phyloP scores from a whole-genome alignment of 2,888 invertebrate species.

The Globia sparganii region DNA sequence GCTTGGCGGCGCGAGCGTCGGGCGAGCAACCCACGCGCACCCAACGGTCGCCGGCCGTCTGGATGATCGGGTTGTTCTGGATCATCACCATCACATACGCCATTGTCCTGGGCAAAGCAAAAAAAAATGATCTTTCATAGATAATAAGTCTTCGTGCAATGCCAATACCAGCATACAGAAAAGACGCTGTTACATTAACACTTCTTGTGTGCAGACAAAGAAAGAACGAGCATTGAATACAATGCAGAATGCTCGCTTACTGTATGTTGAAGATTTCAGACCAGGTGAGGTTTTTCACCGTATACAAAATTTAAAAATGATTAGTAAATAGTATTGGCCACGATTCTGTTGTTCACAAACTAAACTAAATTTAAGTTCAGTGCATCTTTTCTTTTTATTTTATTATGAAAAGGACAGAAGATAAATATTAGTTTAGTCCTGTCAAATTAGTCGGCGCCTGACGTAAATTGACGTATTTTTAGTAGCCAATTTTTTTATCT shows the following conservation, averaged over 20 bases:
- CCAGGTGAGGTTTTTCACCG: neutral
- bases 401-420: too few relatives aligned
- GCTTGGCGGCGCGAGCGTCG: constrained; percentile 75
- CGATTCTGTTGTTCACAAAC: too few relatives aligned
- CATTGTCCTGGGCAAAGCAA: constrained; percentile 90
- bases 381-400: too few relatives aligned
- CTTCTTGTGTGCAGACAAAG: neutral
- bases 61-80: constrained; percentile 95
- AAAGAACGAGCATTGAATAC: neutral
- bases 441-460: too few relatives aligned
- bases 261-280: neutral
- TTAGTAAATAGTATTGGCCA: neutral
- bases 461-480: too few relatives aligned
- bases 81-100: constrained; percentile 94
- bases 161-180: neutral
- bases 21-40: constrained; percentile 95
- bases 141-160: neutral
- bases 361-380: too few relatives aligned
- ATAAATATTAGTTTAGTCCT: too few relatives aligned
- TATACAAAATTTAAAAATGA: neutral
- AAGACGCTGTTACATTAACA: neutral
- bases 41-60: constrained; percentile 95
- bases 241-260: neutral
- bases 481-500: too few relatives aligned
- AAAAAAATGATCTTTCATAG: neutral